phyloP scores from a whole-genome alignment of 2,888 invertebrate species.

The Eupelmus urozonus region DNA sequence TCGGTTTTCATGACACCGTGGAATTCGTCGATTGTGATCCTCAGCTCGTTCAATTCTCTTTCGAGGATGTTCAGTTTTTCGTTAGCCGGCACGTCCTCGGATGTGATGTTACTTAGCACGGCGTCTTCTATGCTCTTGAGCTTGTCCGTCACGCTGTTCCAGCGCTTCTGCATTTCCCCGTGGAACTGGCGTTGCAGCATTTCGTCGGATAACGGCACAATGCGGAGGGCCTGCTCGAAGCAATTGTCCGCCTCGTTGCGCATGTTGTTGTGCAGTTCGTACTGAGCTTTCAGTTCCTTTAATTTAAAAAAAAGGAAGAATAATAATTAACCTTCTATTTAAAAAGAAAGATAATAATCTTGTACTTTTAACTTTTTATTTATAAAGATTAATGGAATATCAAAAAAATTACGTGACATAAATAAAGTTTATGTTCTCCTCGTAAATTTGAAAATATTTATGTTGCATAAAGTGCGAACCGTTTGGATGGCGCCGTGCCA shows the following conservation, averaged over 20 bases:
- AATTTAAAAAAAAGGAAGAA: slow-evolving; percentile 34
- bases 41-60: slow-evolving; percentile 87
- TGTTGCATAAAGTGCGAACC: neutral
- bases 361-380: too few species aligned
- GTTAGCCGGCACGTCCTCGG: slow-evolving; percentile 85
- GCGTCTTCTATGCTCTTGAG: slow-evolving; percentile 84
- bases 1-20: slow-evolving; percentile 90
- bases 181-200: slow-evolving; percentile 89
- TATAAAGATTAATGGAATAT: neutral
- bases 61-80: slow-evolving; percentile 87
- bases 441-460: neutral
- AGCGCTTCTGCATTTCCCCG: slow-evolving; percentile 87
- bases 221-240: slow-evolving; percentile 87
- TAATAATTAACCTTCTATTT: slow-evolving; percentile 9
- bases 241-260: slow-evolving; percentile 85
- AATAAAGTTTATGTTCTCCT: too few species aligned
- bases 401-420: slow-evolving; percentile 33
- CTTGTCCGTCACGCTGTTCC: slow-evolving; percentile 83
- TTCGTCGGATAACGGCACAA: slow-evolving; percentile 90
- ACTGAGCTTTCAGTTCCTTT: slow-evolving; percentile 90
- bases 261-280: slow-evolving; percentile 89
- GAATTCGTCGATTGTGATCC: slow-evolving; percentile 83
- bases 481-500: slow-evolving; percentile 16
- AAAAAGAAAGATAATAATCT: slow-evolving; percentile 6
- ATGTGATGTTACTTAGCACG: slow-evolving; percentile 85